These are phyloP conservation scores for Syngnathus rostellatus DNA, from an alignment of 2,797 vertebrate species.

Conservation along the genomic window DNA sequence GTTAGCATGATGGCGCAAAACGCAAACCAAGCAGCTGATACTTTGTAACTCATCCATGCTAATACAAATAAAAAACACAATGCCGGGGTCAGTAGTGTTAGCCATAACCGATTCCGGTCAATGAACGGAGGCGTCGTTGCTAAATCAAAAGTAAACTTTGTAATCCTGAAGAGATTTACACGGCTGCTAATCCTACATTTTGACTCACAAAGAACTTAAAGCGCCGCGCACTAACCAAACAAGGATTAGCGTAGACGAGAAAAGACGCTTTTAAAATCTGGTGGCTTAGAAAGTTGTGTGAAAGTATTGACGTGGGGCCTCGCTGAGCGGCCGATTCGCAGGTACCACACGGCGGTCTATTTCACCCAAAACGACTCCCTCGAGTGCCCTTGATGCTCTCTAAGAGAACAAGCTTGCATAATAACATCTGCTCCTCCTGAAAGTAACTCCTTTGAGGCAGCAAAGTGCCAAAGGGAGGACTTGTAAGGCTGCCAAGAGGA, in stretches of 20 bases:
- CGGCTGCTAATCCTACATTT: slow-evolving; percentile 32
- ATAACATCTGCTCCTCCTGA: slow-evolving; percentile 5
- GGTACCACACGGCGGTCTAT: not conserved
- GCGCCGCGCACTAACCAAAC: slow-evolving; percentile 38
- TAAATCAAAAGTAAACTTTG: slow-evolving; percentile 18
- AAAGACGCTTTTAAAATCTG: not conserved
- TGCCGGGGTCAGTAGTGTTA: not conserved
- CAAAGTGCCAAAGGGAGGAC: not conserved
- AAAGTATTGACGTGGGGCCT: not conserved
- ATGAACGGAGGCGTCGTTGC: slow-evolving; percentile 4
- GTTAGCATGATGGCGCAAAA: not conserved
- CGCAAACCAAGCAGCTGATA: not conserved
- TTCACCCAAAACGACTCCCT: not conserved
- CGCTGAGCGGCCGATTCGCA: not conserved
- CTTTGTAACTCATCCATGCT: not conserved
- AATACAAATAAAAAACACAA: slow-evolving; percentile 1
- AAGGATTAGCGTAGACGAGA: slow-evolving; percentile 40
- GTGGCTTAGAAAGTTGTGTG: slow-evolving; percentile 2
- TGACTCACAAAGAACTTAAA: slow-evolving; percentile 30
- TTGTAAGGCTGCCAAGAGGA: not conserved
- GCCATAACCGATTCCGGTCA: not conserved
- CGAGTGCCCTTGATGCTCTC: not conserved
- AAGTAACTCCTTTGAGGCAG: not conserved
- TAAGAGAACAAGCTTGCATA: slow-evolving; percentile 37
- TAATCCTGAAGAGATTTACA: slow-evolving; percentile 40